Conservation (phyloP, 2,888 invertebrate genomes). For the Chrysodeixis includens region DNA sequence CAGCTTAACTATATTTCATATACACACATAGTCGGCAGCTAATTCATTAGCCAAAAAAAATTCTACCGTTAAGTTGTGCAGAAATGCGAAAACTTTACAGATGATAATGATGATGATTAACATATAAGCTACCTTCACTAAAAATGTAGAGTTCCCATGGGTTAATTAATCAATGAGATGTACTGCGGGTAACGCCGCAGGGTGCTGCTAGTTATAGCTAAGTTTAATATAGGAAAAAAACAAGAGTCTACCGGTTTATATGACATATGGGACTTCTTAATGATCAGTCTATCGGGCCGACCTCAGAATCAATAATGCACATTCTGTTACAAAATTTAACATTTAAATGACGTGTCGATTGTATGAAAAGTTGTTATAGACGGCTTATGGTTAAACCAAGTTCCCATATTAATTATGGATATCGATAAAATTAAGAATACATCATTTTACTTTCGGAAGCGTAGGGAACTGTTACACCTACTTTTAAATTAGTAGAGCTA, state of each 20-base stretch:
- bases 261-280: slow-evolving; percentile 47
- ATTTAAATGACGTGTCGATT: slow-evolving; percentile 21
- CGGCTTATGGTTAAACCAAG: slow-evolving; percentile 22
- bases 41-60: too few relatives aligned
- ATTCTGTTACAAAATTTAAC: slow-evolving; percentile 24
- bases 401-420: slow-evolving; percentile 27
- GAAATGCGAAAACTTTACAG: background rate
- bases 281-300: slow-evolving; percentile 42
- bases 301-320: slow-evolving; percentile 48
- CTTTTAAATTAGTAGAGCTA: slow-evolving; percentile 35
- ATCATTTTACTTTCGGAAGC: slow-evolving; percentile 21
- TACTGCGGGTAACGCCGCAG: too few relatives aligned
- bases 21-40: too few relatives aligned
- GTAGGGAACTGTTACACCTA: slow-evolving; percentile 42
- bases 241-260: slow-evolving; percentile 54
- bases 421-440: slow-evolving; percentile 28
- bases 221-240: slow-evolving; percentile 47
- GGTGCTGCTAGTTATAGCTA: slow-evolving; percentile 20
- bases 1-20: too few relatives aligned
- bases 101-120: too few relatives aligned
- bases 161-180: too few relatives aligned
- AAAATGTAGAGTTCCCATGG: too few relatives aligned
- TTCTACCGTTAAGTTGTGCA: too few relatives aligned
- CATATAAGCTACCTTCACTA: too few relatives aligned
- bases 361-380: slow-evolving; percentile 13